Evolutionary conservation across 2,113 vertebrate genomes (phyloP).

Genomic region (Indicator indicator): DNA sequence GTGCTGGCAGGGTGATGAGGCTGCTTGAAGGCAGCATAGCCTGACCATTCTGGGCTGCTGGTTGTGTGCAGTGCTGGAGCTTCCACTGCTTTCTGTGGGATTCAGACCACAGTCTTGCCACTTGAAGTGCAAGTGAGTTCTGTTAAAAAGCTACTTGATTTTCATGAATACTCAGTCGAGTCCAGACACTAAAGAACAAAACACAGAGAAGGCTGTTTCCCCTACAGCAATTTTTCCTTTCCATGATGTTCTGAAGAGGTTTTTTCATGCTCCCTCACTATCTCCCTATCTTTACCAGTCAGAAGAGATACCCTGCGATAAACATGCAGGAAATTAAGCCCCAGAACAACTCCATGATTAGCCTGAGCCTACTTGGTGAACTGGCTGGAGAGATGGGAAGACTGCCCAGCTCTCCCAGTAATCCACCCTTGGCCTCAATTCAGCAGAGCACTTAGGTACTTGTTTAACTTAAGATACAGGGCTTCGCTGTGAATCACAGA

Average conservation of each 20-base stretch:
- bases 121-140: neutral
- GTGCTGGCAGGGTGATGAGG: neutral
- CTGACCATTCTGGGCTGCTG: neutral
- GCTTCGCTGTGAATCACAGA: conserved; percentile 32
- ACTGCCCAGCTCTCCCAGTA: conserved; percentile 32
- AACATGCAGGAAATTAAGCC: conserved; percentile 32
- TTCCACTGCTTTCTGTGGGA: neutral
- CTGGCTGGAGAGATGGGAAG: conserved; percentile 52
- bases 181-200: neutral
- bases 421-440: conserved; percentile 38
- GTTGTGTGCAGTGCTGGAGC: neutral
- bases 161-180: neutral
- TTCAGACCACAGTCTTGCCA: neutral
- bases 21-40: neutral
- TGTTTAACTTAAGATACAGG: conserved; percentile 42
- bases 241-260: neutral
- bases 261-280: neutral
- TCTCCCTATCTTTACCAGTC: neutral
- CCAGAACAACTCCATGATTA: conserved; percentile 26
- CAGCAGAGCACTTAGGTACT: conserved; percentile 64
- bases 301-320: conserved; percentile 21
- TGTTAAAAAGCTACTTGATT: neutral
- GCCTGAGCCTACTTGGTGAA: conserved; percentile 34
- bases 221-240: neutral
- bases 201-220: neutral